Evolutionary conservation across 2,113 vertebrate species (phyloP), one percentile per base, ranked within the genome.

Genomic region (Meleagris gallopavo): DNA sequence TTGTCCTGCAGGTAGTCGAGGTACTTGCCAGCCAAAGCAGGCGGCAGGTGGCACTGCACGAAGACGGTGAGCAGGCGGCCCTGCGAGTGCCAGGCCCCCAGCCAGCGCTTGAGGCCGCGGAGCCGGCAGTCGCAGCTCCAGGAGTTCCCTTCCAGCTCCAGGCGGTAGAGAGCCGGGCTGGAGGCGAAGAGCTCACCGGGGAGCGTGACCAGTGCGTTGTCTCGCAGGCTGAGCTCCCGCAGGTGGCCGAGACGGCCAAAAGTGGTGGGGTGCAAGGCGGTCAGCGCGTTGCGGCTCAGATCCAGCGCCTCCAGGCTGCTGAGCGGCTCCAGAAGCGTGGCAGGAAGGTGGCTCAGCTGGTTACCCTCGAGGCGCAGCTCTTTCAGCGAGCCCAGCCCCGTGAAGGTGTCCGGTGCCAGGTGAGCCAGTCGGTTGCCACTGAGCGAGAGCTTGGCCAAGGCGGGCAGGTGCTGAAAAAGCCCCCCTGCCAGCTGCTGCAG

Each of bases 101-200:
- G 98, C 99, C 99, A 99, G 74, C 83, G 97, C 95, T 98, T 99
- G 92, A 99, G 95, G 64, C 98, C 98, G 17, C 98, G 96, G 60
- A 99, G 96, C 41, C 97, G 98, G 83, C 99, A 99, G 96, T 99
- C 98, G 16, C 99, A 99, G 11, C 97, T 99, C 99, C 99, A 99
- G 95, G 98, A 97, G 24, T 99, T 99, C 54, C 98, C 99, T 19
- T 98, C 98, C 88, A 99, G 98, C 88, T 99, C 98, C 84, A 99
- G 89, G 74, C 98, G 97, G 86, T 98, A 98, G 81, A 99, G 98
- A 15, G 96, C 97, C 2, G 95, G 96, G 94, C 98, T 99, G 64
- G 98, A 97, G 40, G 98, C 83, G 46, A 99, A 99, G 64, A 98
- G 97, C 19, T 98, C 96, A 0, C 98, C 98, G 0, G 99, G 97